These are phyloP conservation scores for Acrobasis consociella DNA, from an alignment of 2,888 invertebrate species.

Conservation along the genomic window DNA sequence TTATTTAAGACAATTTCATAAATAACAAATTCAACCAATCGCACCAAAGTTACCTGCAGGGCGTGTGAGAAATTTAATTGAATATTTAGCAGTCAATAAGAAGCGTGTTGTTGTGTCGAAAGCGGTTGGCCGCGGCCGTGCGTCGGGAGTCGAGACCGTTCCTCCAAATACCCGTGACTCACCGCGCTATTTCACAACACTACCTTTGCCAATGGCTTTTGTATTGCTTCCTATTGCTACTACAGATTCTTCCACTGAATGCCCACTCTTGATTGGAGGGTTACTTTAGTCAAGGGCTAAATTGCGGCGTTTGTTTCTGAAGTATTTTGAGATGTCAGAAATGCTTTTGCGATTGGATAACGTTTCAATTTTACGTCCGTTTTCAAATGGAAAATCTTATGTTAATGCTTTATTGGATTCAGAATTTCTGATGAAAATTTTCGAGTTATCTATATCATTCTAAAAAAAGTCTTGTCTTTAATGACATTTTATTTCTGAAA, in stretches of 20 bases:
- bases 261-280: conserved; percentile 37
- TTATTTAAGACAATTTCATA: too few species aligned
- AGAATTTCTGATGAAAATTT: too few species aligned
- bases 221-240: conserved; percentile 75
- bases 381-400: background rate
- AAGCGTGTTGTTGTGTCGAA: conserved; percentile 31
- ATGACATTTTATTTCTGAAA: background rate
- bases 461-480: background rate
- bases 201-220: conserved; percentile 78
- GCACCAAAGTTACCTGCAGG: background rate
- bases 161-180: conserved; percentile 74
- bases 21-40: too few species aligned
- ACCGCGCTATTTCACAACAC: conserved; percentile 71
- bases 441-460: background rate
- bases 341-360: background rate
- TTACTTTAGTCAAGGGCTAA: conserved; percentile 30
- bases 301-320: conserved; percentile 19
- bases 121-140: background rate
- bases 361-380: background rate
- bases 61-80: conserved; percentile 23
- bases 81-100: conserved; percentile 29
- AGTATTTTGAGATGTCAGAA: conserved; percentile 3
- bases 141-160: conserved; percentile 43
- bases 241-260: conserved; percentile 37
- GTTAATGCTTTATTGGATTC: background rate